Percentiles rank a stretch among this genome's conserved stretches.
Evolutionary conservation across 2,797 vertebrate genomes (phyloP).

Genomic region (Nannoperca australis): DNA sequence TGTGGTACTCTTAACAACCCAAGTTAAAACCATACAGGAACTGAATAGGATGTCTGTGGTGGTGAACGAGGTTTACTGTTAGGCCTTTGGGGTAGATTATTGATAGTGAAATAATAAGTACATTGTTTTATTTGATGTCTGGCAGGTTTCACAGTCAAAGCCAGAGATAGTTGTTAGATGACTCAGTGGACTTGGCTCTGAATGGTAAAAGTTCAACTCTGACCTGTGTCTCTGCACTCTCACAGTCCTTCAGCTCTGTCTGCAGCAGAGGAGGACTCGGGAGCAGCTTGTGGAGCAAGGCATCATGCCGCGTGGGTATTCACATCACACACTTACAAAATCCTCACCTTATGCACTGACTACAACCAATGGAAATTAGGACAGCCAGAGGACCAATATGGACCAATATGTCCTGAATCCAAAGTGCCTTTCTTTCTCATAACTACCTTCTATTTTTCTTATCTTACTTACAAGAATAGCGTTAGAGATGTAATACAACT

Average conservation of each 20-base stretch:
- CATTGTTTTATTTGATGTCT: conserved; percentile 58
- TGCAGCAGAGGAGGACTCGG: conserved; percentile 95
- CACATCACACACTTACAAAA: neutral
- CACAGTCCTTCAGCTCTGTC: conserved; percentile 94
- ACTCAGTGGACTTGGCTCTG: conserved; percentile 46
- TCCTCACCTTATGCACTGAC: neutral
- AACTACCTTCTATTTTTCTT: neutral
- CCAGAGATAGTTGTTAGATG: conserved; percentile 47
- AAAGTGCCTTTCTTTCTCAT: neutral
- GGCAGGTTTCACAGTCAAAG: conserved; percentile 51
- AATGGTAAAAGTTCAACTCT: conserved; percentile 44
- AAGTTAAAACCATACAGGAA: conserved; percentile 68
- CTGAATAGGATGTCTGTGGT: conserved; percentile 70
- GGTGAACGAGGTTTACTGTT: conserved; percentile 45
- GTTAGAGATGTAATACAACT: neutral
- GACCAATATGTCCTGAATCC: neutral
- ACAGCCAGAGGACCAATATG: too few relatives aligned
- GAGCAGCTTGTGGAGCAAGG: conserved; percentile 98
- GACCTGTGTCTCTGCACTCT: conserved; percentile 71
- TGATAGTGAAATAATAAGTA: conserved; percentile 60
- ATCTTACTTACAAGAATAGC: neutral
- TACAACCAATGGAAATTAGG: neutral
- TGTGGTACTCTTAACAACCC: conserved; percentile 44
- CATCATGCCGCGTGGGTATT: conserved; percentile 97
- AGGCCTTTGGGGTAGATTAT: conserved; percentile 25